Evolutionary conservation across 2,888 invertebrate genomes (phyloP), one percentile per base, ranked within the genome.

Genomic region (Sarcophaga rosellei): DNA sequence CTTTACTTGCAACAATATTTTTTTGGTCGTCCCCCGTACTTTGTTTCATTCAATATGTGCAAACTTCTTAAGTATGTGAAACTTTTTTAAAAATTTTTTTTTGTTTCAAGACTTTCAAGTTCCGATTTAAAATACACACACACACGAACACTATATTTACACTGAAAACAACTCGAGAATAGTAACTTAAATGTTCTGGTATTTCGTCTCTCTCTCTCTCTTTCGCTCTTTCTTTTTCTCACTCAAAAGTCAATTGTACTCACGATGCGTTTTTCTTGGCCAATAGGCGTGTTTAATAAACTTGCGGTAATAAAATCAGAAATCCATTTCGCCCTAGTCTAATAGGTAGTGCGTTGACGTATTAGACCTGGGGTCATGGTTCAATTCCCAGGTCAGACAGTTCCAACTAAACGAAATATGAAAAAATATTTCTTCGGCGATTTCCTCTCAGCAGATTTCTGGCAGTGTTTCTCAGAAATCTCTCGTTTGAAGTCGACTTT

Each of bases 91-190:
- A 21, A 17, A 15, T 15, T 47, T 47, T 17, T 53, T 53, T 23
- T 70, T 57, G 21, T 21, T 11, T n/a, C 8, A 20, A 53, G 69
- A 69, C 62, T 69, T 69, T 75, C 23, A 62, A 75, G 81, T 81
- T 81, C 81, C 81, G 81, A 81, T 81, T 68, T 81, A 81, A 62
- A 75, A 69, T 23, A 66, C 25, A 23, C 74, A 21, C 17, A 62
- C 3, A 20, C n/a, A 11, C 3, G 21, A 0, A 21, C 21, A 75
- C 25, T 53, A 23, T 44, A 65, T 47, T 53, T 53, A 53, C 53
- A 4, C 17, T 53, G 15, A 53, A 53, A 53, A 53, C 15, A 53
- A 62, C 25, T 70, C n/a, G 69, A 25, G 53, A 25, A 25, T 53
- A 6, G 63, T 75, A 70, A 75, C 62, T 21, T 81, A 70, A 45